Evolutionary conservation across 1,140 invertebrate species (phyloP).

Genomic region (Bradysia coprophila): DNA sequence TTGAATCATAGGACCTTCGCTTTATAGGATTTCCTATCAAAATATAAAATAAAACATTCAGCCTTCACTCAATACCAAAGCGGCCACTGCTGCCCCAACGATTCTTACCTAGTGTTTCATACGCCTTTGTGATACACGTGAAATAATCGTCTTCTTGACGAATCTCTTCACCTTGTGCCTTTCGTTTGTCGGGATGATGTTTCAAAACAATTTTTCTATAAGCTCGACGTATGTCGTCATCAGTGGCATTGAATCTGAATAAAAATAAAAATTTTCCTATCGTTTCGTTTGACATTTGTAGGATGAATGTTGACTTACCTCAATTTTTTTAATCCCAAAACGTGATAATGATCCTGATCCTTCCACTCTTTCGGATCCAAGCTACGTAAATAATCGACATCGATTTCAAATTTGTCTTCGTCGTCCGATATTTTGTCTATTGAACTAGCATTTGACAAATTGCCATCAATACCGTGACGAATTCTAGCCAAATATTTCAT

Average conservation of each 20-base stretch:
- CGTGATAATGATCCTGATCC: constrained; percentile 91
- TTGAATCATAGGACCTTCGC: constrained; percentile 83
- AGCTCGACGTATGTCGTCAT: constrained; percentile 83
- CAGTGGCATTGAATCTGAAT: constrained; percentile 46
- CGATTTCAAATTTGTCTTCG: constrained; percentile 42
- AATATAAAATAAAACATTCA: constrained; percentile 1
- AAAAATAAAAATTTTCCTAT: not conserved
- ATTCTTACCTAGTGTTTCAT: constrained; percentile 43
- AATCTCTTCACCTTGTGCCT: constrained; percentile 69
- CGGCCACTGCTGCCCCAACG: no score
- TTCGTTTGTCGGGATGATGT: constrained; percentile 96
- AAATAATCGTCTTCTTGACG: constrained; percentile 88
- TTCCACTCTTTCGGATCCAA: constrained; percentile 96
- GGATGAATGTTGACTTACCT: constrained; percentile 25
- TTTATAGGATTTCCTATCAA: constrained; percentile 54
- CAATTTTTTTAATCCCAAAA: constrained; percentile 70
- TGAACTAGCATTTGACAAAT: not conserved
- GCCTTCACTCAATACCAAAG: no score
- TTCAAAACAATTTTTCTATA: constrained; percentile 83
- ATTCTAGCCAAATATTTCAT: constrained; percentile 5
- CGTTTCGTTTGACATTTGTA: not conserved
- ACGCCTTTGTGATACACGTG: constrained; percentile 96
- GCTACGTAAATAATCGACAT: constrained; percentile 68
- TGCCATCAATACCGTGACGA: constrained; percentile 1
- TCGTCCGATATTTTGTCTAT: not conserved